Percentiles rank a stretch among this genome's conserved stretches.
Conservation (phyloP, 2,797 vertebrate species). For the Leptodactylus fallax region DNA sequence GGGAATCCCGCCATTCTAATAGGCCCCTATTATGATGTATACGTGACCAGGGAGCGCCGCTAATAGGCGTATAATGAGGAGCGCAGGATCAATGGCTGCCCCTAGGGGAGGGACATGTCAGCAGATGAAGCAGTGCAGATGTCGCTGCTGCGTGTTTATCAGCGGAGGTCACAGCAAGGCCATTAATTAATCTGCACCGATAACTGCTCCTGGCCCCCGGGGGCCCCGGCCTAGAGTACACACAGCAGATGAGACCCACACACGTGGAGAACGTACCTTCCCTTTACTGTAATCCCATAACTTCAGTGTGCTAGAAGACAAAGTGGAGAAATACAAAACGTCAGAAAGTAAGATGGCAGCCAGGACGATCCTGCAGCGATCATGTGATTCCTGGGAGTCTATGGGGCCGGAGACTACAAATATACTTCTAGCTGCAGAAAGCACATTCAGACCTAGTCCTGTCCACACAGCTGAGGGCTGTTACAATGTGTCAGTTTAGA, state of each 20-base stretch:
- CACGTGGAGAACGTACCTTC: slow-evolving; percentile 82
- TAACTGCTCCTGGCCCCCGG: neutral
- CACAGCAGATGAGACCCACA: no score
- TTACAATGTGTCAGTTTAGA: neutral
- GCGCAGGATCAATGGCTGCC: no score
- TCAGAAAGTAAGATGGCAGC: neutral
- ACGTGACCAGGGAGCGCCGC: no score
- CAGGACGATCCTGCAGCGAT: neutral
- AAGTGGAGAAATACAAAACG: neutral
- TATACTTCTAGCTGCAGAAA: no score
- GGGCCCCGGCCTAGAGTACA: neutral
- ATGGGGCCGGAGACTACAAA: no score
- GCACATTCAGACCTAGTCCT: no score
- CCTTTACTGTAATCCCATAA: slow-evolving; percentile 99
- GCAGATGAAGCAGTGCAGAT: no score
- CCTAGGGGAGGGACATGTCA: no score
- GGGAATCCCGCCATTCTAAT: no score
- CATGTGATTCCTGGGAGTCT: neutral
- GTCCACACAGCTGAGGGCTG: neutral
- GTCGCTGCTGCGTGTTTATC: neutral
- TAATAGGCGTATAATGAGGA: neutral
- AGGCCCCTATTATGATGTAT: no score
- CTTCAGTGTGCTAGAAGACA: slow-evolving; percentile 88
- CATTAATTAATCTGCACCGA: no score
- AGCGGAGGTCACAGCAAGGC: neutral